Base-by-base conservation (phyloP, 2,888 invertebrate species). In the Lumbricus terrestris region DNA sequence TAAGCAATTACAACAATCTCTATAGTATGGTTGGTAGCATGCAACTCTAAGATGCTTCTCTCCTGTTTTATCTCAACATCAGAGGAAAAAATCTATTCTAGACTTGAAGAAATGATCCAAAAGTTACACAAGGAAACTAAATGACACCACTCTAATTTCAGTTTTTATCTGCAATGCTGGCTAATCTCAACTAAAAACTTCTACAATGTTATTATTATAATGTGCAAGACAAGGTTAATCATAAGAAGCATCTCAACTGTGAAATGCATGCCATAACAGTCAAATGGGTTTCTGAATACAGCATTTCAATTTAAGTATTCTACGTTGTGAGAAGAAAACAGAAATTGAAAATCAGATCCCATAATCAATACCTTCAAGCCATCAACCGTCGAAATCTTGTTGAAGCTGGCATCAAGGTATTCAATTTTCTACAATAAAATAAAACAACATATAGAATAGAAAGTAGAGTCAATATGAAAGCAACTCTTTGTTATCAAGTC, bases 321-420 rank as follows among this genome's bases (percentile, higher is more conserved):
- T n/a, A 34, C 0, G 0, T 2, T 34, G 23, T 54, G 11, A 38
- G 29, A 89, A 35, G 4, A 5, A 16, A 47, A 54, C 34, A 34
- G 35, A 88, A 90, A 88, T 88, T 29, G 23, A 82, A 35, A 69
- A 34, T 83, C 38, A 88, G 16, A 88, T 34, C 18, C 16, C 18
- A 47, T n/a, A n/a, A n/a, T 33, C 0, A 82, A 69, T 83, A 83
- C 90, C 42, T 88, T 85, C 35, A 90, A n/a, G 33, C 54, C 89
- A n/a, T 90, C 42, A 69, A 90, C 47, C n/a, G 94, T 93, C n/a
- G 91, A 88, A 38, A 95, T 93, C 90, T 94, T 94, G 92, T 95
- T 95, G 92, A 94, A 95, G 92, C 94, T 94, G 69, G 94, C 94
- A 94, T 95, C 95, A 37, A 95, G 90, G 90, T 94, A 93, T 91